Conservation (phyloP, 2,113 vertebrate genomes). For the Dasyprocta punctata region DNA sequence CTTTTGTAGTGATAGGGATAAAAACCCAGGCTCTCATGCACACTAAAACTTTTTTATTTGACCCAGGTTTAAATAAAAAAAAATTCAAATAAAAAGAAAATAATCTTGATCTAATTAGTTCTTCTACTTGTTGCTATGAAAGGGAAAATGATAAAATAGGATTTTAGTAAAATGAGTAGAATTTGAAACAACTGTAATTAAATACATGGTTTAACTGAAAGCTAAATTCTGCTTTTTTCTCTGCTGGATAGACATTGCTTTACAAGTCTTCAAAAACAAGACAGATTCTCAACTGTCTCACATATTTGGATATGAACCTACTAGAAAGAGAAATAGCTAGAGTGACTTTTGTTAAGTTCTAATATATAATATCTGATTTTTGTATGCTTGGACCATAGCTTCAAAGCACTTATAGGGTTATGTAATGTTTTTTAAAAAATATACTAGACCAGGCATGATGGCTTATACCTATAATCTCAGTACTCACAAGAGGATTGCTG, state of each 20-base stretch:
- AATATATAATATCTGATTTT: constrained; percentile 36
- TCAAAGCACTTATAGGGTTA: neutral
- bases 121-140: constrained; percentile 24
- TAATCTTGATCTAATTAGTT: constrained; percentile 29
- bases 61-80: constrained; percentile 14
- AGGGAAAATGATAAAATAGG: constrained; percentile 21
- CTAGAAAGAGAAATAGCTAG: constrained; percentile 6
- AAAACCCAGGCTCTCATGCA: neutral
- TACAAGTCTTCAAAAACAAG: constrained; percentile 44
- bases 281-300: constrained; percentile 7
- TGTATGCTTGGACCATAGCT: neutral
- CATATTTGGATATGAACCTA: constrained; percentile 17
- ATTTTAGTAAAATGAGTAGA: constrained; percentile 25
- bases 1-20: neutral
- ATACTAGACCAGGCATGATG: neutral
- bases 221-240: neutral
- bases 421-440: neutral
- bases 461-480: neutral
- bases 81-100: constrained; percentile 27
- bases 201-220: constrained; percentile 23
- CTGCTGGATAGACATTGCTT: neutral
- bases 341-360: constrained; percentile 44
- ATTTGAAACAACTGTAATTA: neutral
- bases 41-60: neutral
- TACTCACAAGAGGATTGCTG: neutral